These are phyloP conservation scores for Dolichoris vasculosae DNA, from an alignment of 1,140 invertebrate genomes.

Conservation along the genomic window DNA sequence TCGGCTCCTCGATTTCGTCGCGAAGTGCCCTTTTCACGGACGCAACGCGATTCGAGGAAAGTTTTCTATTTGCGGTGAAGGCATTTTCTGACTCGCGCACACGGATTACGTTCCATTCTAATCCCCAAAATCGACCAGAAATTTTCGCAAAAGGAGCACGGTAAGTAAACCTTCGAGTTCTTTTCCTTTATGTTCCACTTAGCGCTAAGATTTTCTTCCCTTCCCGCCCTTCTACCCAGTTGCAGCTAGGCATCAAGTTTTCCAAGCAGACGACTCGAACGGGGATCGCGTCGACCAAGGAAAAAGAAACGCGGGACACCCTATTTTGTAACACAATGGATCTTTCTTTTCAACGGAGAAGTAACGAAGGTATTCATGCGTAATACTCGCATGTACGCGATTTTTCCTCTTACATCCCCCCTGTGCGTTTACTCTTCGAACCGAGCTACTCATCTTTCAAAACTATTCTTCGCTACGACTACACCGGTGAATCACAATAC, in stretches of 20 bases:
- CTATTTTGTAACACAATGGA: conserved; percentile 65
- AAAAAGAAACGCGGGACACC: conserved; percentile 58
- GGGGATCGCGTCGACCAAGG: conserved; percentile 46
- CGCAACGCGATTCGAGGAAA: background rate
- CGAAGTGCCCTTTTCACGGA: background rate
- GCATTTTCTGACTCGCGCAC: background rate
- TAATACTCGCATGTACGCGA: conserved; percentile 34
- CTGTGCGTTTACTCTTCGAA: background rate
- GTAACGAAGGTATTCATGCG: conserved; percentile 66
- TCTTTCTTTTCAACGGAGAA: conserved; percentile 60
- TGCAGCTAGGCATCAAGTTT: background rate
- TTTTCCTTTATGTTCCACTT: background rate
- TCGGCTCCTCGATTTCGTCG: background rate
- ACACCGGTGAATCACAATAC: background rate
- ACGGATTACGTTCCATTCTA: background rate
- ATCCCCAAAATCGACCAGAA: conserved; percentile 41
- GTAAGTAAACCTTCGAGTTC: background rate
- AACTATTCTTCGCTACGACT: background rate
- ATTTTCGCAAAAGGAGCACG: conserved; percentile 27
- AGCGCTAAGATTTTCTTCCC: background rate
- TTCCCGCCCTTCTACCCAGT: background rate
- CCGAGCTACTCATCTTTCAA: background rate
- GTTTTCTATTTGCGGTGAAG: conserved; percentile 21
- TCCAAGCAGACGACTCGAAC: background rate
- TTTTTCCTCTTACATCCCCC: conserved; percentile 23